A percentile compares a stretch with the other conserved stretches of the same genome.
These are phyloP conservation scores for Electrophaes corylata DNA, from an alignment of 2,888 invertebrate species.

Conservation along the genomic window DNA sequence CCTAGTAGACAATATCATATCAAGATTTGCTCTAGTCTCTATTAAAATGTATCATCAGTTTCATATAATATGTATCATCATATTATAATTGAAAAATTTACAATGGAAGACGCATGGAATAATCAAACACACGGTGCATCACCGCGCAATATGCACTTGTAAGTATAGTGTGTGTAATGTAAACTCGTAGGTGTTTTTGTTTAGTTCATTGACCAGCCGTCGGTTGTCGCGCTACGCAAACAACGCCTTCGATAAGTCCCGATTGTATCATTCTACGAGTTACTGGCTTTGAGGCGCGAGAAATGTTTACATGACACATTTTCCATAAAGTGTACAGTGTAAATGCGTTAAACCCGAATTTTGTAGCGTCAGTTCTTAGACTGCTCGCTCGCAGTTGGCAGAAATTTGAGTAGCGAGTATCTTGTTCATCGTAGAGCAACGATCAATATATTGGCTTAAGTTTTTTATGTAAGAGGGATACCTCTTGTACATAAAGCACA, in stretches of 20 bases:
- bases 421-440: no score
- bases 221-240: constrained; percentile 74
- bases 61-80: no score
- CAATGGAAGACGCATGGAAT: constrained; percentile 1
- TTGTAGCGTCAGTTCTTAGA: neutral
- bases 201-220: constrained; percentile 81
- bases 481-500: no score
- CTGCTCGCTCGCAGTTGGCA: neutral
- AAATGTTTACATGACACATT: constrained; percentile 37
- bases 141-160: constrained; percentile 47
- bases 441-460: no score
- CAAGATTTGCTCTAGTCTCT: no score
- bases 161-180: constrained; percentile 57
- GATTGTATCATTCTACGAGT: constrained; percentile 66
- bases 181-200: constrained; percentile 76
- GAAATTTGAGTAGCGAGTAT: no score
- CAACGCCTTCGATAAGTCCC: constrained; percentile 79
- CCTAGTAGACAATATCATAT: no score
- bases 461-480: no score
- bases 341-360: neutral
- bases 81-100: neutral
- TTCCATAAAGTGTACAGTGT: neutral
- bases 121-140: constrained; percentile 22
- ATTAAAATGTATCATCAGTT: no score
- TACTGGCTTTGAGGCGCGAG: constrained; percentile 51